Evolutionary conservation across 1,140 invertebrate genomes (phyloP).

Genomic region (Tenebrio molitor): DNA sequence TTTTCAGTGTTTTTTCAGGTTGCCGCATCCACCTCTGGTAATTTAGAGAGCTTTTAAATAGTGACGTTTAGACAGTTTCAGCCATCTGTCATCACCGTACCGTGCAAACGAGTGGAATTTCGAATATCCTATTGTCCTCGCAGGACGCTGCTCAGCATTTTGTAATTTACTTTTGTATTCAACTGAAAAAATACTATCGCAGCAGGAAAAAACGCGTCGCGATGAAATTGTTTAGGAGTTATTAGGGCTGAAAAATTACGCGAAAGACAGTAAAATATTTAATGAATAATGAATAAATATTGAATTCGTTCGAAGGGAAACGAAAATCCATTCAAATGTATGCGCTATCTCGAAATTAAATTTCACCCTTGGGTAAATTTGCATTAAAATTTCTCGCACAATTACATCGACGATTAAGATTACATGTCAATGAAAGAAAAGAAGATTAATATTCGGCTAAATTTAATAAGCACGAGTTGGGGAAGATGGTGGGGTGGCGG

Average conservation of each 20-base stretch:
- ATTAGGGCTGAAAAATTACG: slow-evolving; percentile 16
- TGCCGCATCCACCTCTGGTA: slow-evolving; percentile 10
- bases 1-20: slow-evolving; percentile 22
- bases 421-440: slow-evolving; percentile 57
- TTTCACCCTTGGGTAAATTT: slow-evolving; percentile 52
- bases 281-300: slow-evolving; percentile 41
- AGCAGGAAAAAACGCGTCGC: neutral
- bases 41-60: slow-evolving; percentile 34
- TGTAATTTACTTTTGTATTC: slow-evolving; percentile 41
- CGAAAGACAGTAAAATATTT: slow-evolving; percentile 31
- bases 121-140: slow-evolving; percentile 24
- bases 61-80: slow-evolving; percentile 31
- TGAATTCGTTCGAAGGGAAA: slow-evolving; percentile 32
- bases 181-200: slow-evolving; percentile 3
- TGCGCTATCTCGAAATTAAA: slow-evolving; percentile 51
- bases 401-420: slow-evolving; percentile 52
- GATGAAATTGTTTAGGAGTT: slow-evolving; percentile 16
- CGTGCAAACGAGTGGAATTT: slow-evolving; percentile 44
- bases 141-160: slow-evolving; percentile 29
- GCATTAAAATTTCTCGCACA: slow-evolving; percentile 49
- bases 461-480: slow-evolving; percentile 40
- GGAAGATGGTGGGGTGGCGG: slow-evolving; percentile 19
- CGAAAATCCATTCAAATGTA: slow-evolving; percentile 37
- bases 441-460: slow-evolving; percentile 54
- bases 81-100: slow-evolving; percentile 41